These are phyloP conservation scores for Taphrorychus bicolor DNA, from an alignment of 2,888 invertebrate species.

Conservation along the genomic window DNA sequence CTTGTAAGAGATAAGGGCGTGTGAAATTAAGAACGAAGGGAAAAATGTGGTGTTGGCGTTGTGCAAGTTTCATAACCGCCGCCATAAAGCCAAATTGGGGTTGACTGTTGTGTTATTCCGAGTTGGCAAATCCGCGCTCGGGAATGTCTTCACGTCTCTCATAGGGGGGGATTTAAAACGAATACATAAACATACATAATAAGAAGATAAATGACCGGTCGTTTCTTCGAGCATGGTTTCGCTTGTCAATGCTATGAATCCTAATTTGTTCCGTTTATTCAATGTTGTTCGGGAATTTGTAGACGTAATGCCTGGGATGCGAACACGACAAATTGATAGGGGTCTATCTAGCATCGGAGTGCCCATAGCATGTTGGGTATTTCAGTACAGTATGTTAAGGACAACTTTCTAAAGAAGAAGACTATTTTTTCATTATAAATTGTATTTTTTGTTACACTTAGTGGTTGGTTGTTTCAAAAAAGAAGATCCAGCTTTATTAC, in stretches of 20 bases:
- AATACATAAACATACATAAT: neutral
- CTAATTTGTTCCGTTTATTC: neutral
- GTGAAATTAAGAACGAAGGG: slow-evolving; percentile 35
- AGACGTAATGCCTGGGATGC: neutral
- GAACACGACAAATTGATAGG: neutral
- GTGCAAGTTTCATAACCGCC: slow-evolving; percentile 23
- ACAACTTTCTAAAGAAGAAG: neutral
- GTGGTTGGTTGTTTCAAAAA: too few species aligned
- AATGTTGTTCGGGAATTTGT: neutral
- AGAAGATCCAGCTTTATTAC: too few species aligned
- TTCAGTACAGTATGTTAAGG: neutral
- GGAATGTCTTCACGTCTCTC: neutral
- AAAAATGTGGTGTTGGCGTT: slow-evolving; percentile 30
- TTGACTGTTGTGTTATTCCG: slow-evolving; percentile 5
- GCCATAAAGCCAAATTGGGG: slow-evolving; percentile 4
- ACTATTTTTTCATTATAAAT: too few species aligned
- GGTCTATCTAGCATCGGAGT: neutral
- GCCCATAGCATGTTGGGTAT: neutral
- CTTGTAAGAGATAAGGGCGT: slow-evolving; percentile 23
- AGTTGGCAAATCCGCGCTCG: neutral
- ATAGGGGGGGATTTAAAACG: neutral
- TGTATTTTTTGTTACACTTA: too few species aligned
- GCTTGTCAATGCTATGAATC: neutral
- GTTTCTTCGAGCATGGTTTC: neutral
- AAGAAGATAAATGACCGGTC: neutral